Evolutionary conservation across 1,140 invertebrate genomes (phyloP), one percentile per base, ranked within the genome.

Genomic region (Nylanderia fulva): DNA sequence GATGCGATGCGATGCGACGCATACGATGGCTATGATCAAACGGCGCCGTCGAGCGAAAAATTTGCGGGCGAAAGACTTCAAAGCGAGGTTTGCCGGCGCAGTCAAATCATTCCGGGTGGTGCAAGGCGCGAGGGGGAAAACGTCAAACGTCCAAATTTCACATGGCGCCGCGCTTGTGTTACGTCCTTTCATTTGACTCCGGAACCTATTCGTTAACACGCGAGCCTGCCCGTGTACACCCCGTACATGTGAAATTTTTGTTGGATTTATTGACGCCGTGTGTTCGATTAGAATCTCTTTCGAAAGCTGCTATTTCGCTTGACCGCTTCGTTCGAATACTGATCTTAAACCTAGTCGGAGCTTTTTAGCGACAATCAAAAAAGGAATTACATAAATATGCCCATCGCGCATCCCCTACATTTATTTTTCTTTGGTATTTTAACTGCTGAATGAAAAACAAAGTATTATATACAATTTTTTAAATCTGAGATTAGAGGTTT

Each of bases 11-110:
- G 74, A 63, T 13, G 75, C 48, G 77, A 71, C 52, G 77, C 74
- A 63, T 76, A 63, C 77, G 66, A 71, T 58, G 66, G 64, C 77
- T 82, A 66, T 82, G 77, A 82, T 82, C 77, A 82, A 82, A 82
- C 77, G 77, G 54, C 42, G 66, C 66, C 66, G 66, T 82, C 77
- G 66, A 82, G 77, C 66, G 77, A 82, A 82, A 82, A 82, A 72
- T 82, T 82, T 82, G 77, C 77, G 77, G 77, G 36, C 77, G 52
- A 82, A 82, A 72, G 66, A 82, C 77, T 82, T 82, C 77, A 82
- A 82, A 82, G 77, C 66, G 66, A 82, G 52, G 66, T 72, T 82
- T 45, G 77, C n/a, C 66, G 66, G 39, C 66, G 77, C 66, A 82
- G 66, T 82, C 77, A 72, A 82, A 82, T 82, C 66, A 72, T 82